phyloP scores from a whole-genome alignment of 1,140 invertebrate genomes.

The Tetragnatha versicolor region DNA sequence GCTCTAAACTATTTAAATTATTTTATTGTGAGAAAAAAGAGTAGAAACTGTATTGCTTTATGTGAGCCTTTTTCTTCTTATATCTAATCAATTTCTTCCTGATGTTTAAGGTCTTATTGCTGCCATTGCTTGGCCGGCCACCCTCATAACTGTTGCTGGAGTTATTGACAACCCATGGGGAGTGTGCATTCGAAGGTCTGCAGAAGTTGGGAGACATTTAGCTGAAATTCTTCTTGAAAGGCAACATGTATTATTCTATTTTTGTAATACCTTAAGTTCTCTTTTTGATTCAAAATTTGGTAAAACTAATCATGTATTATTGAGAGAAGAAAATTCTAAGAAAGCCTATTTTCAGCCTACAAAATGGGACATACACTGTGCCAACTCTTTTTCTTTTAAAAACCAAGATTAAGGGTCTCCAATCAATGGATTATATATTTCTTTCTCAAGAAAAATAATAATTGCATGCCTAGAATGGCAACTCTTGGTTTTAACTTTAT shows the following conservation, averaged over 20 bases:
- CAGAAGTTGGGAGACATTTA: constrained; percentile 74
- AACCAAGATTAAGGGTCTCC: no score
- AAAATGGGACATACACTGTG: no score
- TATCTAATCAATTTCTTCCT: background rate
- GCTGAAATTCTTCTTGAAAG: constrained; percentile 73
- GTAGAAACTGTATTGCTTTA: background rate
- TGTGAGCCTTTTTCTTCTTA: no score
- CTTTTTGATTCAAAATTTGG: no score
- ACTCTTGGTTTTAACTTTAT: no score
- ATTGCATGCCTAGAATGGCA: no score
- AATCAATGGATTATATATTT: no score
- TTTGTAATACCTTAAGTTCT: background rate
- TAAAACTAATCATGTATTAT: no score
- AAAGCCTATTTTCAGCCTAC: no score
- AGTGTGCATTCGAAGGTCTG: constrained; percentile 73
- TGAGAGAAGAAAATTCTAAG: no score
- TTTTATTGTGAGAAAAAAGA: background rate
- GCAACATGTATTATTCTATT: constrained; percentile 71
- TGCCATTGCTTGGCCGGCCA: constrained; percentile 76
- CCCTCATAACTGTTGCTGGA: constrained; percentile 70
- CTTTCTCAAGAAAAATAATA: no score
- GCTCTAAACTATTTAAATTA: background rate
- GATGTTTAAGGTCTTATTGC: constrained; percentile 70
- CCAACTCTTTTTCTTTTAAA: no score
- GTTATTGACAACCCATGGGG: constrained; percentile 81